phyloP scores from a whole-genome alignment of 2,888 invertebrate genomes.

The Seira sanloemensis region DNA sequence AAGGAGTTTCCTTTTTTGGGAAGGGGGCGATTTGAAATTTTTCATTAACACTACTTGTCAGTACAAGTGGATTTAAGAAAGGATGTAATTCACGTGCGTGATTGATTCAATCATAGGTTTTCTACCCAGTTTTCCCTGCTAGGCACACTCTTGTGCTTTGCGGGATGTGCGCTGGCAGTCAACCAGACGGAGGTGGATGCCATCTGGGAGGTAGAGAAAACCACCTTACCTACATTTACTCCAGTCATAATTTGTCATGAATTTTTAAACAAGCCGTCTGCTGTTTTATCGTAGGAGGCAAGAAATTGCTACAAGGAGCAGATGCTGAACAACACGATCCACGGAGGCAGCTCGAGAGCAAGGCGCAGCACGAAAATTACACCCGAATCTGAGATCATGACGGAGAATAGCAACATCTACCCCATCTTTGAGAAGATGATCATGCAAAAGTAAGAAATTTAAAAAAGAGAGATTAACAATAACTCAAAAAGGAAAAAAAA shows the following conservation, averaged over 20 bases:
- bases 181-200: constrained; percentile 31
- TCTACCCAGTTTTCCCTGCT: constrained; percentile 20
- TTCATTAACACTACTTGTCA: not conserved
- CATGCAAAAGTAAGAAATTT: constrained; percentile 55
- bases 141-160: constrained; percentile 40
- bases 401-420: constrained; percentile 49
- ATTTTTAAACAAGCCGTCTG: not conserved
- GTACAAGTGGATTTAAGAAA: not conserved
- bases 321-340: constrained; percentile 25
- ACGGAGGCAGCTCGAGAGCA: constrained; percentile 35
- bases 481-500: too few species aligned
- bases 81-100: not conserved
- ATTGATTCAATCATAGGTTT: not conserved
- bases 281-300: constrained; percentile 29
- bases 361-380: constrained; percentile 38
- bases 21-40: not conserved
- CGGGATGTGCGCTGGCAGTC: not conserved
- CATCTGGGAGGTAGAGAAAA: constrained; percentile 42
- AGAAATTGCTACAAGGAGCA: not conserved
- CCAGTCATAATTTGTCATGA: not conserved
- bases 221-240: too few species aligned
- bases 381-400: constrained; percentile 42
- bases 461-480: too few species aligned
- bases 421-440: constrained; percentile 38
- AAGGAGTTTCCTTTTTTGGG: not conserved